Conservation (phyloP, 2,797 vertebrate species). For the Sebastes minor region DNA sequence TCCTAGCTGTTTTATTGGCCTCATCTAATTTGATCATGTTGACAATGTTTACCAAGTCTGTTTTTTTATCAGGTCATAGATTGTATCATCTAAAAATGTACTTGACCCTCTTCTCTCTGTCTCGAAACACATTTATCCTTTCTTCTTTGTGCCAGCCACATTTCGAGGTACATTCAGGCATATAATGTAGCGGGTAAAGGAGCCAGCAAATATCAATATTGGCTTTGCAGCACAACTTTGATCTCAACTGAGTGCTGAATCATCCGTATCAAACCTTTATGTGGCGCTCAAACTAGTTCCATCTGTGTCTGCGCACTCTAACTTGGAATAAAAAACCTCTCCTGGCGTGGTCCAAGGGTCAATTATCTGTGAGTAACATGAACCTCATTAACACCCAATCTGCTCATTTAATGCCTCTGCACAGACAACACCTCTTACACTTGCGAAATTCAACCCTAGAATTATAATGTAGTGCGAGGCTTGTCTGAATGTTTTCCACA, state of each 20-base stretch:
- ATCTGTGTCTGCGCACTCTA: constrained; percentile 41
- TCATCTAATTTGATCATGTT: constrained; percentile 29
- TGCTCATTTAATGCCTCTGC: constrained; percentile 23
- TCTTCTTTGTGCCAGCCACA: constrained; percentile 19
- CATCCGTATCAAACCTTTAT: constrained; percentile 47
- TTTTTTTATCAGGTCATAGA: constrained; percentile 9
- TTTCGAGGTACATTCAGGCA: constrained; percentile 37
- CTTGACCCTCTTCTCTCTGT: constrained; percentile 13
- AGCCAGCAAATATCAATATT: constrained; percentile 60
- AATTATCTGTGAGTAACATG: constrained; percentile 57
- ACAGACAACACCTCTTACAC: constrained; percentile 19
- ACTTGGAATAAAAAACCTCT: background rate
- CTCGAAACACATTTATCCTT: constrained; percentile 16
- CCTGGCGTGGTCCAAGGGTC: constrained; percentile 10
- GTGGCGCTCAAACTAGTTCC: constrained; percentile 51
- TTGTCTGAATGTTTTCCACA: constrained; percentile 61
- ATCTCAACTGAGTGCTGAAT: constrained; percentile 51
- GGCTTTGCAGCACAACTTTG: constrained; percentile 55
- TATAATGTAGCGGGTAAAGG: constrained; percentile 42
- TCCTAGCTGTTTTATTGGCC: constrained; percentile 15
- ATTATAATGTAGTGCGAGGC: constrained; percentile 19
- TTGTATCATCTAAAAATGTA: constrained; percentile 10
- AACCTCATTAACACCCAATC: constrained; percentile 60
- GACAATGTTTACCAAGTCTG: constrained; percentile 11
- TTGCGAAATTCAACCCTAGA: constrained; percentile 34